A percentile compares a stretch with the other conserved stretches of the same genome.
phyloP scores from a whole-genome alignment of 1,140 invertebrate genomes.

The Wasmannia auropunctata region DNA sequence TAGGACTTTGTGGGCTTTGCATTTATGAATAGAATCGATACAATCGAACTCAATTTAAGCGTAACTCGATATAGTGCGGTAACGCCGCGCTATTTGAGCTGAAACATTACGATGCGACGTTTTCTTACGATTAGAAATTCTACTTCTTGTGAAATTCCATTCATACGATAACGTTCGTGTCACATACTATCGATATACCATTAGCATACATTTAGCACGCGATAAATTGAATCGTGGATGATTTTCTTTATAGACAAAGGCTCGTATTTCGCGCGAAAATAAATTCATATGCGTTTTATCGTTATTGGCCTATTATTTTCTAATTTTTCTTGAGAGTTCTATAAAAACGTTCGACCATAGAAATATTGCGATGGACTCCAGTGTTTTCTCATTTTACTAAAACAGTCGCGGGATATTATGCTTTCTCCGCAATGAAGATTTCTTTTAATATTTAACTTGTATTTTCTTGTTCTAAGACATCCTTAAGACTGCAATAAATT shows the following conservation, averaged over 20 bases:
- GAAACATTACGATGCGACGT: not conserved
- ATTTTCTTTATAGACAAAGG: not conserved
- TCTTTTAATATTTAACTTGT: conserved; percentile 38
- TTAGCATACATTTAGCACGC: not conserved
- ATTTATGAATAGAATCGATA: conserved; percentile 33
- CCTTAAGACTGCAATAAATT: not conserved
- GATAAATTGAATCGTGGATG: not conserved
- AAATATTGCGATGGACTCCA: not conserved
- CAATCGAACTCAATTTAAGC: not conserved
- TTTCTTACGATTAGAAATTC: conserved; percentile 24
- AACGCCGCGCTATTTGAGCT: not conserved
- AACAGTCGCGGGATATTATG: conserved; percentile 20
- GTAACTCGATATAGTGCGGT: conserved; percentile 13
- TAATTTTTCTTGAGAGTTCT: not conserved
- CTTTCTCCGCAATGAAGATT: conserved; percentile 42
- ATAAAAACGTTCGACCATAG: not conserved
- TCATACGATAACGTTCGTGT: not conserved
- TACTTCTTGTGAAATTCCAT: not conserved
- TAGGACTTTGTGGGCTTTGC: not conserved
- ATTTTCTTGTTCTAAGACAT: not conserved
- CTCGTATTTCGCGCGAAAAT: not conserved
- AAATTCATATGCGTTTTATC: not conserved
- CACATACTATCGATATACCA: not conserved
- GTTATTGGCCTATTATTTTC: not conserved
- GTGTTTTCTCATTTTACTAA: conserved; percentile 46